Percentiles rank a stretch among this genome's conserved stretches.
These are phyloP conservation scores for Dipodomys ordii DNA, from an alignment of 2,113 vertebrate genomes.

Conservation along the genomic window DNA sequence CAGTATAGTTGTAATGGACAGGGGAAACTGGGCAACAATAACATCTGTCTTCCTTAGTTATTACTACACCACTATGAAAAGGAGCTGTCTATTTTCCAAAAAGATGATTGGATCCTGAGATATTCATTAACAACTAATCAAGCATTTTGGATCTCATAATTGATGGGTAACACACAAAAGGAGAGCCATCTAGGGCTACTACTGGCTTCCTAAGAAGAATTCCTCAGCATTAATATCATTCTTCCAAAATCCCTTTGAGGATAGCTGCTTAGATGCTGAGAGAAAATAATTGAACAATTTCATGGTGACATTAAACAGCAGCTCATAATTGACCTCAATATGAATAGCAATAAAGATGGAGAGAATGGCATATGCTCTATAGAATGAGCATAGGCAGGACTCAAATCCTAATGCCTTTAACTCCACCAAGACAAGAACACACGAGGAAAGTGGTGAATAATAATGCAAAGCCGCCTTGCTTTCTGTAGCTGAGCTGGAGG, in stretches of 20 bases:
- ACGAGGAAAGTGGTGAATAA: conserved; percentile 61
- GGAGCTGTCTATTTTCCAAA: conserved; percentile 26
- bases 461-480: conserved; percentile 17
- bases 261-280: conserved; percentile 82
- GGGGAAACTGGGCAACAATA: background rate
- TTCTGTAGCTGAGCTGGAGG: background rate
- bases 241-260: conserved; percentile 78
- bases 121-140: conserved; percentile 72
- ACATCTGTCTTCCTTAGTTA: conserved; percentile 45
- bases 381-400: conserved; percentile 60
- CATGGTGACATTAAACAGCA: conserved; percentile 84
- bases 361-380: conserved; percentile 81
- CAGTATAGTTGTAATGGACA: background rate
- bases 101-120: conserved; percentile 37
- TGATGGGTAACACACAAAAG: conserved; percentile 68
- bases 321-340: conserved; percentile 84
- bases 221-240: conserved; percentile 70
- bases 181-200: conserved; percentile 66
- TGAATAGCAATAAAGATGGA: conserved; percentile 82
- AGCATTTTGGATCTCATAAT: conserved; percentile 78
- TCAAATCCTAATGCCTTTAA: conserved; percentile 75
- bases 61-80: background rate
- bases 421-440: conserved; percentile 58
- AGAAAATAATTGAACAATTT: conserved; percentile 84
- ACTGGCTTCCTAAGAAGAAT: conserved; percentile 79